These are phyloP conservation scores for Volucella inanis DNA, from an alignment of 2,888 invertebrate species.

Conservation along the genomic window DNA sequence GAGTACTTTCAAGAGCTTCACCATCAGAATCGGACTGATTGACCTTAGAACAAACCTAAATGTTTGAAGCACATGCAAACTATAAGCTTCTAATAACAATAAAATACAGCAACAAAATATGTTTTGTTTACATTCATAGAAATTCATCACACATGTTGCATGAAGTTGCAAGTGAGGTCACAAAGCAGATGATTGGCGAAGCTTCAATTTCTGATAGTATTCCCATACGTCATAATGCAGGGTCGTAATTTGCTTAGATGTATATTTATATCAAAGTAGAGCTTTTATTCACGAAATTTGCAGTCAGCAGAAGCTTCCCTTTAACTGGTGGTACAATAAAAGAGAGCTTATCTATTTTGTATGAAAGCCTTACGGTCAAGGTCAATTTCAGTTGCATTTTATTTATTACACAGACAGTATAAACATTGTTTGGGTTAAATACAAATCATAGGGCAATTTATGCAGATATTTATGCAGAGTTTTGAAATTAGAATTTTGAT, in stretches of 20 bases:
- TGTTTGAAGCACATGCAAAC: slow-evolving; percentile 60
- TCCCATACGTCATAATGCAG: background rate
- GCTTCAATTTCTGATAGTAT: slow-evolving; percentile 1
- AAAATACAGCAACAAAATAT: slow-evolving; percentile 19
- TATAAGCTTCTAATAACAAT: slow-evolving; percentile 27
- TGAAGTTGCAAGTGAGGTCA: slow-evolving; percentile 28
- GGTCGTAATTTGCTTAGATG: background rate
- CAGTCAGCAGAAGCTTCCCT: background rate
- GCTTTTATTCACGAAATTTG: background rate
- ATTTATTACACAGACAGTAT: background rate
- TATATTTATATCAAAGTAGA: background rate
- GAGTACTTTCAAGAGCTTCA: slow-evolving; percentile 64
- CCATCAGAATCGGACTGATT: slow-evolving; percentile 11
- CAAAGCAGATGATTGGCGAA: slow-evolving; percentile 4
- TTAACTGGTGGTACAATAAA: background rate
- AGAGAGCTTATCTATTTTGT: slow-evolving; percentile 11
- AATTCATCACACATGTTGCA: slow-evolving; percentile 47
- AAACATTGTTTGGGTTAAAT: no score
- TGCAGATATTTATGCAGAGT: background rate
- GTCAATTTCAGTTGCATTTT: slow-evolving; percentile 4
- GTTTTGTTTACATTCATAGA: slow-evolving; percentile 56
- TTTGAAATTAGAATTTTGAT: background rate
- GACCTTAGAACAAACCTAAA: slow-evolving; percentile 56
- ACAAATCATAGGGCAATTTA: no score
- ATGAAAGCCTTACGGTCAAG: slow-evolving; percentile 30